Evolutionary conservation across 2,797 vertebrate species (phyloP), one percentile per base, ranked within the genome.

Genomic region (Pangasius mekongensis): DNA sequence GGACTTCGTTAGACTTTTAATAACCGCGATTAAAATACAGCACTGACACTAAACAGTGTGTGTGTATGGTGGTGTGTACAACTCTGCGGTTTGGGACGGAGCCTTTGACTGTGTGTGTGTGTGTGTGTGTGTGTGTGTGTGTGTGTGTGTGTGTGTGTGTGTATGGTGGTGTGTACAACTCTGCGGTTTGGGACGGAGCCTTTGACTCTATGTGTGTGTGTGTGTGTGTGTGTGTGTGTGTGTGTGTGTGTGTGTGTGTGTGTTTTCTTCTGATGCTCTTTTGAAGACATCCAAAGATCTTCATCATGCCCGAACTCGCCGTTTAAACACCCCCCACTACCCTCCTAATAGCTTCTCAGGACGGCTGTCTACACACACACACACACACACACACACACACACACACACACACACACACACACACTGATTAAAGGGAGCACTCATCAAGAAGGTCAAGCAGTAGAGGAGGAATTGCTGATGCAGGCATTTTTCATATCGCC

Each of bases 401-500:
- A 76, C 36, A 43, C 36, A 36, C 69, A 39, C 69, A 43, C 71
- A 49, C 71, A 74, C 33, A 43, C 71, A 49, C 47, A 71, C 20
- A 56, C 24, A n/a, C 64, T 82, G 39, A n/a, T 80, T 67, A n/a
- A 80, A 56, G 76, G n/a, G 9, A 83, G 39, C 24, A n/a, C 36
- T 64, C 58, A 83, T 83, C 80, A 83, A 43, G n/a, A 89, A 88
- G 88, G 90, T 89, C 83, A 90, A 71, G 86, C 81, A 60, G 58
- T 84, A n/a, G 67, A 54, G 14, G 83, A 56, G 30, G 49, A 83
- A 56, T 83, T 93, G 90, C 92, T 91, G 91, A 91, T 91, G 91
- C 77, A 87, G 91, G 89, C 69, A 83, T 58, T 87, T 67, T 58
- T 73, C 6, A 47, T 22, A 36, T 43, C 3, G 39, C 18, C 27